These are phyloP conservation scores for Aromia moschata DNA, from an alignment of 2,888 invertebrate genomes.

Conservation along the genomic window DNA sequence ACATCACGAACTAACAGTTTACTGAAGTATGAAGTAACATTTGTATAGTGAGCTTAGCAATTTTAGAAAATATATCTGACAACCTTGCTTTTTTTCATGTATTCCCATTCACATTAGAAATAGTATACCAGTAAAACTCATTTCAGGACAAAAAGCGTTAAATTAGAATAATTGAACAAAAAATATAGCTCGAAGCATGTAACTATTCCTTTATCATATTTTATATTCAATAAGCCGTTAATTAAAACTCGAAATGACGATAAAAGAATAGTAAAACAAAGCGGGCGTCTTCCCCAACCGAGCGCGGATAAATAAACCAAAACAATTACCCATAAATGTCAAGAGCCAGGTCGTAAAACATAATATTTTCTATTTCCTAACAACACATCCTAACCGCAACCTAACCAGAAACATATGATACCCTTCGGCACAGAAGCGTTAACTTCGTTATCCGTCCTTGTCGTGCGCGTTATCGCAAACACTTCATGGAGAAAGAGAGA, in stretches of 20 bases:
- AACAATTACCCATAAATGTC: slow-evolving; percentile 42
- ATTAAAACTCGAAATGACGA: slow-evolving; percentile 16
- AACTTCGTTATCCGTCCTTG: not conserved
- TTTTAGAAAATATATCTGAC: no score
- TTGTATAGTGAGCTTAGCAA: no score
- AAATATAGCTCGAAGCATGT: no score
- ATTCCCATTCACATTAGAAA: no score
- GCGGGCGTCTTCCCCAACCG: slow-evolving; percentile 25
- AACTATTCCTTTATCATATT: no score
- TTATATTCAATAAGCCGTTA: slow-evolving; percentile 9
- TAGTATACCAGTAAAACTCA: no score
- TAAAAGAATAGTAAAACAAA: slow-evolving; percentile 9
- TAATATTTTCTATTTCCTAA: slow-evolving; percentile 47
- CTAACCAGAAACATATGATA: slow-evolving; percentile 52
- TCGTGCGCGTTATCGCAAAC: not conserved
- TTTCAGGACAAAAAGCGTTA: no score
- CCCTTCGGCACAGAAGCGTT: slow-evolving; percentile 36
- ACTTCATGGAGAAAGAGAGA: not conserved
- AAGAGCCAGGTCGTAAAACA: slow-evolving; percentile 38
- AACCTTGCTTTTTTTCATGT: no score
- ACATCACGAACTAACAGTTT: no score
- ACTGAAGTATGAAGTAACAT: no score
- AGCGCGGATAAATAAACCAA: slow-evolving; percentile 34
- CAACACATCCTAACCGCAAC: slow-evolving; percentile 45
- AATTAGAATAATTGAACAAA: no score